Evolutionary conservation across 2,888 invertebrate genomes (phyloP), one percentile per base, ranked within the genome.

Genomic region (Callyntrura guangdongensis): DNA sequence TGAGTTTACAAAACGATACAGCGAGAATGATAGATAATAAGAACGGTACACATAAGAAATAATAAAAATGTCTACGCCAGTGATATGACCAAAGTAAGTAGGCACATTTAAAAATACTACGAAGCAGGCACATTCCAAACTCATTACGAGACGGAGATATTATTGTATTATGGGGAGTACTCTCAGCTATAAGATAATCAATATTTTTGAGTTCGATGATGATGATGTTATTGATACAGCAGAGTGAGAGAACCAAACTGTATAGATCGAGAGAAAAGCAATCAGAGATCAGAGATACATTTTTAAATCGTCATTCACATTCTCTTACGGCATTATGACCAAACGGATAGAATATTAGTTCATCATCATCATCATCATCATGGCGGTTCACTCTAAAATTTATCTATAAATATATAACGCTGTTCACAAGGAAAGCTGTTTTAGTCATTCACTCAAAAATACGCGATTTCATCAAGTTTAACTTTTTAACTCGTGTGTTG

Each of bases 301-400:
- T 85, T 74, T 87, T 81, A 67, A 77, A 81, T 67, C 61, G 67
- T 87, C 79, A 87, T 81, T 81, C 87, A 53, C 77, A 77, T 86
- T 86, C 86, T 86, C 86, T 77, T 72, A 45, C 53, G 20, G n/a
- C 49, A 27, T 53, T 67, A 79, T 86, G 59, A 61, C 59, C 59
- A 74, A 36, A 25, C 36, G 25, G 47, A n/a, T 22, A 74, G 49
- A 61, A 36, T 12, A 22, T 20, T 5, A 49, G 12, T 47, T 12
- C n/a, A n/a, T n/a, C n/a, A n/a, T n/a, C n/a, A n/a, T n/a, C n/a
- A n/a, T n/a, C n/a, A n/a, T n/a, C n/a, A n/a, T 17, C 36, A 9
- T 69, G 85, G 72, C 72, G 67, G n/a, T 0, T 45, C 67, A n/a
- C 8, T 67, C 25, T 3, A 59, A 36, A 81, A 59, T 36, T 2